These are phyloP conservation scores for Aphidius colemani DNA, from an alignment of 2,888 invertebrate species.

Conservation along the genomic window DNA sequence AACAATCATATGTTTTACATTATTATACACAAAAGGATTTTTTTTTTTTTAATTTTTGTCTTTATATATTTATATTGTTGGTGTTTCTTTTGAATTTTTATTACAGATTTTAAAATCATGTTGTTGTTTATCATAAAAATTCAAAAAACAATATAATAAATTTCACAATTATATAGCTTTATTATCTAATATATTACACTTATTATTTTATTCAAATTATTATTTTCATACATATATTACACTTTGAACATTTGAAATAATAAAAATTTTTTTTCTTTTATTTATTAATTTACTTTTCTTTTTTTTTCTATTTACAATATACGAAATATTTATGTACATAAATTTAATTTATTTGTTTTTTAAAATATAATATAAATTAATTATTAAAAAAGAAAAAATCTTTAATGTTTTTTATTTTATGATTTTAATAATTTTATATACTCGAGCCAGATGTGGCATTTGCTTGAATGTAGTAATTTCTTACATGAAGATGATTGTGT, in stretches of 20 bases:
- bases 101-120: background rate
- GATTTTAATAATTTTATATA: slow-evolving; percentile 38
- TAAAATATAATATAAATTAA: too few species aligned
- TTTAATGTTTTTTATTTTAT: background rate
- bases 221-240: slow-evolving; percentile 40
- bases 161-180: slow-evolving; percentile 24
- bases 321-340: slow-evolving; percentile 23
- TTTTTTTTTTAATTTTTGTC: background rate
- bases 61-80: too few species aligned
- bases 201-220: slow-evolving; percentile 35
- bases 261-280: background rate
- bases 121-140: background rate
- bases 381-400: too few species aligned
- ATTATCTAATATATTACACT: slow-evolving; percentile 33
- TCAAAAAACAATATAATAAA: slow-evolving; percentile 20
- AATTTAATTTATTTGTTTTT: background rate
- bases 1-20: too few species aligned
- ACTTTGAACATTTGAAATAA: slow-evolving; percentile 46
- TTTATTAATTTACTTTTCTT: background rate
- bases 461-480: slow-evolving; percentile 53
- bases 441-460: slow-evolving; percentile 48
- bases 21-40: background rate
- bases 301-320: slow-evolving; percentile 20
- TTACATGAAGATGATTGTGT: slow-evolving; percentile 54
- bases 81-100: background rate